Evolutionary conservation across 2,113 vertebrate species (phyloP).

Genomic region (Eclectus roratus): DNA sequence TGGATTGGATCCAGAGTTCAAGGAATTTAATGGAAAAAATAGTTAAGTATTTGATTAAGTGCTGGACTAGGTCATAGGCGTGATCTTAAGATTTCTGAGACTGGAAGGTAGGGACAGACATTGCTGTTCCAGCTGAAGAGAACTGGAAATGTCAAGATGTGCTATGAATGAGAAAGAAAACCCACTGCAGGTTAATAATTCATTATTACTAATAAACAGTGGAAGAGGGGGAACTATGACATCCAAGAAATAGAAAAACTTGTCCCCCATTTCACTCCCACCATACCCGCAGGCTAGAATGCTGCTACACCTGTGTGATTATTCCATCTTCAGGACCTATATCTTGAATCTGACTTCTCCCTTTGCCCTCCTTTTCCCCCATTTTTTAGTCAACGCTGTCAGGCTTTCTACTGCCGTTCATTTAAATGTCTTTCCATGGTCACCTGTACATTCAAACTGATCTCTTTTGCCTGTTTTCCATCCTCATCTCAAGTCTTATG

Average conservation of each 20-base stretch:
- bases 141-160: not conserved
- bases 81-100: not conserved
- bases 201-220: not conserved
- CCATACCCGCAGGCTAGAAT: not conserved
- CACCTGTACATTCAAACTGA: not conserved
- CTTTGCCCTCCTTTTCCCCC: not conserved
- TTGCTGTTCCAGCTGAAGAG: not conserved
- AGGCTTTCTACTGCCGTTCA: not conserved
- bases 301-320: not conserved
- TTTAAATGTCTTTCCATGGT: not conserved
- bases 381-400: not conserved
- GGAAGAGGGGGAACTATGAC: not conserved
- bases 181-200: not conserved
- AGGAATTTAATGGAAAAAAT: not conserved
- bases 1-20: not conserved
- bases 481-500: not conserved
- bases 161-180: not conserved
- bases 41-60: not conserved
- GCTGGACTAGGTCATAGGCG: not conserved
- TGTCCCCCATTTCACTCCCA: not conserved
- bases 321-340: not conserved
- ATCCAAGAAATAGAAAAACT: not conserved
- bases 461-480: not conserved
- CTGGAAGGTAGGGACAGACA: not conserved
- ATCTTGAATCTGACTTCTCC: not conserved